Evolutionary conservation across 1,140 invertebrate genomes (phyloP).

Genomic region (Aporrectodea caliginosa): DNA sequence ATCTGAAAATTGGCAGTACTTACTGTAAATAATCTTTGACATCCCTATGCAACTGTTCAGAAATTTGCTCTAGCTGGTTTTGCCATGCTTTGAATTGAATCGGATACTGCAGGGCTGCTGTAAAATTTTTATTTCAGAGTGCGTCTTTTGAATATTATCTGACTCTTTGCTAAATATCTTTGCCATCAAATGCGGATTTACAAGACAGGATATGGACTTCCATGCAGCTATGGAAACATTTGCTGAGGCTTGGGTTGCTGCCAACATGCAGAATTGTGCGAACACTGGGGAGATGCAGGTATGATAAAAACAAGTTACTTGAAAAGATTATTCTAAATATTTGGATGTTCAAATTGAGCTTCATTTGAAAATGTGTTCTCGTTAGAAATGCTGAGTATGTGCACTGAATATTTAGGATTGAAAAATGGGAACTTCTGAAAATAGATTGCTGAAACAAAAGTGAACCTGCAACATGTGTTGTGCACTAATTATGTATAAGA

Average conservation of each 20-base stretch:
- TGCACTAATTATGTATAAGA: no score
- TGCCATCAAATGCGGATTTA: not conserved
- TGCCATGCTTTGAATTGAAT: no score
- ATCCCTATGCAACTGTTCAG: not conserved
- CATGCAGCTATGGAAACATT: not conserved
- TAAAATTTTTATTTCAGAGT: no score
- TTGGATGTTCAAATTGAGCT: not conserved
- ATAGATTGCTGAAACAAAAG: not conserved
- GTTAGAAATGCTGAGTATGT: not conserved
- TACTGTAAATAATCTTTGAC: no score
- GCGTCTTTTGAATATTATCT: not conserved
- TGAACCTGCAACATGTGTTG: not conserved
- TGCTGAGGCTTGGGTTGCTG: not conserved
- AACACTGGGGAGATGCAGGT: not conserved
- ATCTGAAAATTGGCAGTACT: no score
- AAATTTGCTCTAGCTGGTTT: not conserved
- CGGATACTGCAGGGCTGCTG: no score
- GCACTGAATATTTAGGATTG: no score
- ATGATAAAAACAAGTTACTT: not conserved
- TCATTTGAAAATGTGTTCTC: not conserved
- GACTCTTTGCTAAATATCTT: not conserved
- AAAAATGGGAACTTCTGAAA: no score
- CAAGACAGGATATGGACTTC: not conserved
- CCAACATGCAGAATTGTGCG: not conserved
- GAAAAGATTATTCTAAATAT: not conserved